Conservation (phyloP, 2,888 invertebrate species). For the Morinoia aosen region DNA sequence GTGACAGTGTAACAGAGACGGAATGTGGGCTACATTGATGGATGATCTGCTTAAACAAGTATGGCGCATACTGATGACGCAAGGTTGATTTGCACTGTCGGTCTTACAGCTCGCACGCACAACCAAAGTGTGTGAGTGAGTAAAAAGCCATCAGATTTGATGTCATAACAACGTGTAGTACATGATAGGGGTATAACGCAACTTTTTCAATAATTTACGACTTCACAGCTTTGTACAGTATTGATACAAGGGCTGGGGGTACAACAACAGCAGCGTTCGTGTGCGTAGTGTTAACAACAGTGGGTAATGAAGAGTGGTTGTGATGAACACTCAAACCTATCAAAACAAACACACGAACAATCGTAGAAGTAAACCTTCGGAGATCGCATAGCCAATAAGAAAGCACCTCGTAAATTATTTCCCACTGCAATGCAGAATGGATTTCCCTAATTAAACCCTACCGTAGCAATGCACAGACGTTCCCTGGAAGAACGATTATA, state of each 20-base stretch:
- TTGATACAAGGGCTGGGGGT: not conserved
- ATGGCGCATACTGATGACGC: not conserved
- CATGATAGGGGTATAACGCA: not conserved
- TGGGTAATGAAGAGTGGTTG: not conserved
- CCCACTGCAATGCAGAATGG: not conserved
- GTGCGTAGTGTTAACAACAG: not conserved
- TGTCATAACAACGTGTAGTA: not conserved
- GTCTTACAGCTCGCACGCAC: not conserved
- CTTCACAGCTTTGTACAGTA: not conserved
- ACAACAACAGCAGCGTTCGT: not conserved
- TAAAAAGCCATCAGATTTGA: too few relatives aligned
- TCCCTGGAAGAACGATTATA: not conserved
- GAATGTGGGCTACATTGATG: too few relatives aligned
- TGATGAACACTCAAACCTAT: not conserved
- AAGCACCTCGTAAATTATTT: not conserved
- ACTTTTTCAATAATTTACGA: not conserved
- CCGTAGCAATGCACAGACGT: not conserved
- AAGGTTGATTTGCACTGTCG: not conserved
- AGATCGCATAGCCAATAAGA: not conserved
- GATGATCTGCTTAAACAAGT: too few relatives aligned
- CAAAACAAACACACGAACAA: too few relatives aligned
- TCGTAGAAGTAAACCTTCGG: not conserved
- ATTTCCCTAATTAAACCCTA: not conserved
- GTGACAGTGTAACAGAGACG: too few relatives aligned
- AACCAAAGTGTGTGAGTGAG: too few relatives aligned